phyloP scores from a whole-genome alignment of 2,797 vertebrate species.

The Mus caroli region DNA sequence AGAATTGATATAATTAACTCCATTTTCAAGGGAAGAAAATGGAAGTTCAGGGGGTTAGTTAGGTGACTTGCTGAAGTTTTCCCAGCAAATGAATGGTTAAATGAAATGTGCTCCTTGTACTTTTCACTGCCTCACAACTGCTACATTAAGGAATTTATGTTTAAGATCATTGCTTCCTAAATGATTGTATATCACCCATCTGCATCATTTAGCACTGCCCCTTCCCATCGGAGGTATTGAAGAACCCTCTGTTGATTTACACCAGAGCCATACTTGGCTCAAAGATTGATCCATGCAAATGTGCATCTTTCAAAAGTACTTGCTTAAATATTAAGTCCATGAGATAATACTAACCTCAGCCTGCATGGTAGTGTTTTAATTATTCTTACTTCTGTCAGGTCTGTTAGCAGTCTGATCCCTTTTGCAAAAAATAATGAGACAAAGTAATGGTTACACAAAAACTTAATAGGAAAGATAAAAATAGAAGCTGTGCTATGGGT shows the following conservation, averaged over 20 bases:
- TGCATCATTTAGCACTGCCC: not conserved
- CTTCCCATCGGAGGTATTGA: not conserved
- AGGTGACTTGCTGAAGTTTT: constrained; percentile 36
- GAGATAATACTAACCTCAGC: not conserved
- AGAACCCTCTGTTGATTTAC: constrained; percentile 42
- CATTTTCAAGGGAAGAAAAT: constrained; percentile 57
- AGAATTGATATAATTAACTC: not conserved
- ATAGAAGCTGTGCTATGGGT: constrained; percentile 45
- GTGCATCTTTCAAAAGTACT: constrained; percentile 6
- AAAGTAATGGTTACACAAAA: constrained; percentile 60
- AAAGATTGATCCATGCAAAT: constrained; percentile 28
- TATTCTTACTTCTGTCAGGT: constrained; percentile 11
- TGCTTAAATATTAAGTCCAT: constrained; percentile 20
- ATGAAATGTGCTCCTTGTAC: constrained; percentile 25
- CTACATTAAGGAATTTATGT: constrained; percentile 8
- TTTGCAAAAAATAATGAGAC: constrained; percentile 58
- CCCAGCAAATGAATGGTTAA: constrained; percentile 21
- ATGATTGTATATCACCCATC: not conserved
- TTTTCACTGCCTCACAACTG: not conserved
- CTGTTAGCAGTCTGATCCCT: constrained; percentile 46
- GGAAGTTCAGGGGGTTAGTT: constrained; percentile 47
- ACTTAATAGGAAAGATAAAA: constrained; percentile 65
- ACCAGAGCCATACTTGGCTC: not conserved
- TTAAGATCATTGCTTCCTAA: constrained; percentile 28
- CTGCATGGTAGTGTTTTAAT: constrained; percentile 30